Conservation (phyloP, 1,140 invertebrate species). For the Drosophila burlai region DNA sequence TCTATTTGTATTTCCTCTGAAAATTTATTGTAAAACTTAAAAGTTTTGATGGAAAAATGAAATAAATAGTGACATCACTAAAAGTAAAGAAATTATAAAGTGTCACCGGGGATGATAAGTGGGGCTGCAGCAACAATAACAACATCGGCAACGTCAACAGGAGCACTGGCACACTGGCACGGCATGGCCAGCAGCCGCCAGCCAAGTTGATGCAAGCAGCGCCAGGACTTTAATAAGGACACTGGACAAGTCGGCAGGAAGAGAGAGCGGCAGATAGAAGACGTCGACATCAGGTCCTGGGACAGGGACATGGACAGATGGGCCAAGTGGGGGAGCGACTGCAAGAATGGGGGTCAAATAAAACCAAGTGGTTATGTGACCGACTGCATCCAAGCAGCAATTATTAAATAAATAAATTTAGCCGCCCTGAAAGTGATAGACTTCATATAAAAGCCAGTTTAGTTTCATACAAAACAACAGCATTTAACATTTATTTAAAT, state of each 20-base stretch:
- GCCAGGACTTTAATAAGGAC: slow-evolving; percentile 79
- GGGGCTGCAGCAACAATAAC: slow-evolving; percentile 73
- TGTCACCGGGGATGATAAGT: slow-evolving; percentile 85
- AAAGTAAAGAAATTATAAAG: slow-evolving; percentile 85
- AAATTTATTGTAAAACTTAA: slow-evolving; percentile 85
- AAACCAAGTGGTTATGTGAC: slow-evolving; percentile 12
- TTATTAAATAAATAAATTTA: slow-evolving; percentile 16
- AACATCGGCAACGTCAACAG: slow-evolving; percentile 55
- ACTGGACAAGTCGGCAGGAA: slow-evolving; percentile 59
- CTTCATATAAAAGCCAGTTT: not conserved
- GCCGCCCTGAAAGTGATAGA: not conserved
- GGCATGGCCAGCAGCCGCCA: slow-evolving; percentile 47
- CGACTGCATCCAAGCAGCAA: not conserved
- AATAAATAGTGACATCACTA: slow-evolving; percentile 85
- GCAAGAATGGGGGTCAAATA: slow-evolving; percentile 27
- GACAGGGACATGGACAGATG: slow-evolving; percentile 41
- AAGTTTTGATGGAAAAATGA: slow-evolving; percentile 85
- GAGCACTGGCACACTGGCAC: slow-evolving; percentile 46
- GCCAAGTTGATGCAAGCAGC: slow-evolving; percentile 74
- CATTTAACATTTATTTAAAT: not conserved
- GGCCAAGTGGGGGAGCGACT: slow-evolving; percentile 38
- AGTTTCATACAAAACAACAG: not conserved
- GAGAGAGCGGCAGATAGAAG: slow-evolving; percentile 43
- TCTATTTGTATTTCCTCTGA: slow-evolving; percentile 83
- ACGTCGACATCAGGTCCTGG: slow-evolving; percentile 41